Conservation (phyloP, 2,113 vertebrate species). For the Speoplatyrhinus poulsoni region DNA sequence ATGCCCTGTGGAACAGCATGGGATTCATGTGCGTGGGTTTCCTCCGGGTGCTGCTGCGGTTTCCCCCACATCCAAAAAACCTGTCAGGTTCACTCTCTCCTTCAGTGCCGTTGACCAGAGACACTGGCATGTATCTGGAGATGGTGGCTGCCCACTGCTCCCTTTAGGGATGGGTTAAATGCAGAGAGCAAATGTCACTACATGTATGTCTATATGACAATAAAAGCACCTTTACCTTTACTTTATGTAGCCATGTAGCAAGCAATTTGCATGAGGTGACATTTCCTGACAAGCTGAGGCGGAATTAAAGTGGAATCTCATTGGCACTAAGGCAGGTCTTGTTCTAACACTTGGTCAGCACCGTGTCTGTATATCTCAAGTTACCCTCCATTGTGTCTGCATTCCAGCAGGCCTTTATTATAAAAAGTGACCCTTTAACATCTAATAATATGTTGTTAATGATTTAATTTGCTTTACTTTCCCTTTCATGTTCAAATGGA, state of each 20-base stretch:
- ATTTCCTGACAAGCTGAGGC: slow-evolving; percentile 35
- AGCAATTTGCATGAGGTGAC: slow-evolving; percentile 20
- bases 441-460: neutral
- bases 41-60: too few relatives aligned
- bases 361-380: slow-evolving; percentile 7
- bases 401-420: slow-evolving; percentile 19
- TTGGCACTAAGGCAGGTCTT: slow-evolving; percentile 16
- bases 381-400: slow-evolving; percentile 7
- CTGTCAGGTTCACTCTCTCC: too few relatives aligned
- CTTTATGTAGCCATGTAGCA: too few relatives aligned
- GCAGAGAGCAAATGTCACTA: too few relatives aligned
- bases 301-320: slow-evolving; percentile 23
- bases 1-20: too few relatives aligned
- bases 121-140: too few relatives aligned
- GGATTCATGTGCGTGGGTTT: too few relatives aligned
- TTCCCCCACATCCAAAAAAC: neutral
- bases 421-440: neutral
- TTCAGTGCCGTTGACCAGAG: too few relatives aligned
- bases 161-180: too few relatives aligned
- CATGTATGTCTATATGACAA: too few relatives aligned
- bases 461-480: neutral
- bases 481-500: neutral
- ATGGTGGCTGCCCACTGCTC: too few relatives aligned
- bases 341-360: slow-evolving; percentile 19
- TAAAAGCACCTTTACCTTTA: too few relatives aligned